These are phyloP conservation scores for Melanostoma mellinum DNA, from an alignment of 2,888 invertebrate species.

Conservation along the genomic window DNA sequence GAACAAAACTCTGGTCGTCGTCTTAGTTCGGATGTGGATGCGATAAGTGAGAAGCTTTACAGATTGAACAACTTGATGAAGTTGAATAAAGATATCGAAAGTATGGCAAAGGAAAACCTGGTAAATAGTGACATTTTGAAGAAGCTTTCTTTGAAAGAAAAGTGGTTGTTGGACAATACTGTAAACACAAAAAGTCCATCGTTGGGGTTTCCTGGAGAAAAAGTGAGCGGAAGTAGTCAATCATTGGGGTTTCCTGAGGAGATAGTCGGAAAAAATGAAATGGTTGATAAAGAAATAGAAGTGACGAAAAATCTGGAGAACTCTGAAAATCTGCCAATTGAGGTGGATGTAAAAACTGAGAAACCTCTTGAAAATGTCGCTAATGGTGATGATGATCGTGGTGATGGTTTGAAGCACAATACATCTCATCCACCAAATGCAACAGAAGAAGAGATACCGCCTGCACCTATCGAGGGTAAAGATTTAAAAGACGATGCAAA, in stretches of 20 bases:
- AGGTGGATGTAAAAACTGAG: background rate
- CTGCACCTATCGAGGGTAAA: background rate
- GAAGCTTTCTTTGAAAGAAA: slow-evolving; percentile 81
- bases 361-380: background rate
- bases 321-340: too few relatives aligned
- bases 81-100: slow-evolving; percentile 81
- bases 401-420: slow-evolving; percentile 48
- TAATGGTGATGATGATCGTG: slow-evolving; percentile 57
- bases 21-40: slow-evolving; percentile 80
- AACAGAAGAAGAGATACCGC: background rate
- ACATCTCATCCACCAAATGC: background rate
- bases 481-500: slow-evolving; percentile 7
- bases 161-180: slow-evolving; percentile 80
- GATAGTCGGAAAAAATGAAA: background rate
- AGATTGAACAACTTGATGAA: slow-evolving; percentile 81
- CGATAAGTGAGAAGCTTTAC: slow-evolving; percentile 81
- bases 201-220: slow-evolving; percentile 34
- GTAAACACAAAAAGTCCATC: slow-evolving; percentile 42
- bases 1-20: slow-evolving; percentile 78
- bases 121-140: slow-evolving; percentile 81
- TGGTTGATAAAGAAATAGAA: background rate
- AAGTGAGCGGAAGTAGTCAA: slow-evolving; percentile 23
- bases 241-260: slow-evolving; percentile 33
- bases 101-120: slow-evolving; percentile 80
- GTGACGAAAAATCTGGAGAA: background rate